Evolutionary conservation across 2,113 vertebrate species (phyloP), one percentile per base, ranked within the genome.

Genomic region (Phycodurus eques): DNA sequence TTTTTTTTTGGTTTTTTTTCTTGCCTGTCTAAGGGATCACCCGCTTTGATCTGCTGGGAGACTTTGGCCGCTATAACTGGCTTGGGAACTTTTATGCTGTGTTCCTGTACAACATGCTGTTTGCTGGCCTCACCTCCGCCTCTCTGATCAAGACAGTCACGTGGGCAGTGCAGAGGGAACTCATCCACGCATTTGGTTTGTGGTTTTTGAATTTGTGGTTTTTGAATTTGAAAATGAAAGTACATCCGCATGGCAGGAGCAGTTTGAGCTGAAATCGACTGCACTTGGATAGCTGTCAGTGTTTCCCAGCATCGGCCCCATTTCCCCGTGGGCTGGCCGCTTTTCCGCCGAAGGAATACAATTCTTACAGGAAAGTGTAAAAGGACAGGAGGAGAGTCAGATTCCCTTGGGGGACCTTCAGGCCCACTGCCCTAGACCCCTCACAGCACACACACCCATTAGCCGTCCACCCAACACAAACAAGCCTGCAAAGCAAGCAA

Each of bases 51-150:
- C 90, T 98, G 19, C 91, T 98, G 83, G 98, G 98, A 62, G 95
- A 98, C 79, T 99, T 95, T 61, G 98, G 98, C 47, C 94, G 96
- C 15, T 97, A 95, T 81, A 94, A 98, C 91, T 99, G 98, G 98
- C 85, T 99, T 56, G 96, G 95, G 47, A 99, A 95, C 86, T 99
- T 99, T 88, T 95, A 97, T 91, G 91, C 98, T 0, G 91, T 99
- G 60, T 96, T 99, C 84, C 89, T 98, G 19, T 99, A 99, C 92
- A 99, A 99, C 77, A 93, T 96, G 92, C 81, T 95, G 86, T 99
- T 99, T 12, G 96, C 96, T 0, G 94, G 93, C 17, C 96, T 98
- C 74, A 95, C 96, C 68, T 95, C 96, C 0, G 94, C 97, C 31
- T 97, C 95, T 73, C 92, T 99, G 72, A 95, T 98, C 81, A 98